Base-by-base conservation (phyloP, 2,888 invertebrate genomes). In the Scaptodrosophila latifasciaeformis region DNA sequence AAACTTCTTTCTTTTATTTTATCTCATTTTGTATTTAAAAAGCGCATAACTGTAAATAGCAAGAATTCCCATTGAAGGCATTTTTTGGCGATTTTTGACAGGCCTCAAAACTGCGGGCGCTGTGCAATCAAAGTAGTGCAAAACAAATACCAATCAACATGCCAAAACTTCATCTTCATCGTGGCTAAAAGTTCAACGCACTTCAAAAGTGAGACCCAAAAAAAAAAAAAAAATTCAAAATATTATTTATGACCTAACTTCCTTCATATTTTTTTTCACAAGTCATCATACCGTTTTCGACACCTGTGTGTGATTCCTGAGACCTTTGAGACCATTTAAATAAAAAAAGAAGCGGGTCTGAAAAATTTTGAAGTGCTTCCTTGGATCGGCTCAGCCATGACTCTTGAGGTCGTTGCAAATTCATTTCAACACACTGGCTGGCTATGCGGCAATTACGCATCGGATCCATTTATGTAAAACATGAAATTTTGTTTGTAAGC, bases 201-300 rank as follows among this genome's bases (percentile, higher is more conserved):
- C 72, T 37, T 40, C 63, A 44, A 49, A 10, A 7, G 6, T 1
- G 34, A 34, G 34, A 39, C 49, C 44, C 44, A 37, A 47, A 39
- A 27, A 49, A n/a, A n/a, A n/a, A 39, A 13, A 31, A 48, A 59
- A 30, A 62, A 56, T 48, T 57, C 45, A 40, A 54, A 34, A 62
- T 59, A 71, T 75, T 65, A 64, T 72, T 72, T 72, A 75, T 68
- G 76, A 66, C 59, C 72, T 50, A 57, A 79, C 68, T 75, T 71
- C 72, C 72, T 76, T 77, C 4, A 7, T 3, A 24, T 76, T 64
- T 49, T n/a, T n/a, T n/a, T n/a, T n/a, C n/a, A 68, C 66, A 66
- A 74, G 76, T 74, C 79, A 79, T 72, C 54, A 30, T 30, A 30
- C 30, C n/a, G 2, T n/a, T n/a, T n/a, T n/a, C n/a, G n/a, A n/a